Evolutionary conservation across 2,113 vertebrate species (phyloP).

Genomic region (Pangasianodon hypophthalmus): DNA sequence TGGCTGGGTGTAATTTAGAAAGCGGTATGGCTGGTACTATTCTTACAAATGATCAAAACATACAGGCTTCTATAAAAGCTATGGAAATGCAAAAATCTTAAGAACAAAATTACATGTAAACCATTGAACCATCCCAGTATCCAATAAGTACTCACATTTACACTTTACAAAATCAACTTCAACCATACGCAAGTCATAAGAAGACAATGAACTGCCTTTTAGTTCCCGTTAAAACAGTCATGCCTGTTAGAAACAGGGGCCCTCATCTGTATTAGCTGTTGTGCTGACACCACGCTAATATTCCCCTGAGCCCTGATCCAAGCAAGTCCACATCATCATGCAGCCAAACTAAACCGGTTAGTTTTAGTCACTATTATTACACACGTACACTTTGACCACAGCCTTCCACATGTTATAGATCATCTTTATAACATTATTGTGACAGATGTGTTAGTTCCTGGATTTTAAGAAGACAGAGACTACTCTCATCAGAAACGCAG

Average conservation of each 20-base stretch:
- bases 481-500: neutral
- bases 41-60: neutral
- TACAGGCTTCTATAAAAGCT: neutral
- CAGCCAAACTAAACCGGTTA: conserved; percentile 23
- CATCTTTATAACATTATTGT: neutral
- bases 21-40: neutral
- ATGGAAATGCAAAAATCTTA: neutral
- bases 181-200: neutral
- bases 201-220: neutral
- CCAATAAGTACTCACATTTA: neutral
- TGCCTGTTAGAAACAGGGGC: conserved; percentile 24
- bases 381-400: neutral
- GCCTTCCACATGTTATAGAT: neutral
- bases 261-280: conserved; percentile 47
- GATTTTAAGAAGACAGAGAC: neutral
- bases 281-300: conserved; percentile 43
- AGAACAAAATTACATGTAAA: neutral
- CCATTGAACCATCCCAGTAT: neutral
- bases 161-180: neutral
- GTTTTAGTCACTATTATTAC: conserved; percentile 11
- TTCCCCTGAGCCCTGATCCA: conserved; percentile 47
- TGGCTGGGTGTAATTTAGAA: conserved; percentile 14
- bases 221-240: conserved; percentile 19
- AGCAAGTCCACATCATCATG: conserved; percentile 43
- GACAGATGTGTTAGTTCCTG: neutral